Evolutionary conservation across 1,140 invertebrate genomes (phyloP), one percentile per base, ranked within the genome.

Genomic region (Acromyrmex charruanus): DNA sequence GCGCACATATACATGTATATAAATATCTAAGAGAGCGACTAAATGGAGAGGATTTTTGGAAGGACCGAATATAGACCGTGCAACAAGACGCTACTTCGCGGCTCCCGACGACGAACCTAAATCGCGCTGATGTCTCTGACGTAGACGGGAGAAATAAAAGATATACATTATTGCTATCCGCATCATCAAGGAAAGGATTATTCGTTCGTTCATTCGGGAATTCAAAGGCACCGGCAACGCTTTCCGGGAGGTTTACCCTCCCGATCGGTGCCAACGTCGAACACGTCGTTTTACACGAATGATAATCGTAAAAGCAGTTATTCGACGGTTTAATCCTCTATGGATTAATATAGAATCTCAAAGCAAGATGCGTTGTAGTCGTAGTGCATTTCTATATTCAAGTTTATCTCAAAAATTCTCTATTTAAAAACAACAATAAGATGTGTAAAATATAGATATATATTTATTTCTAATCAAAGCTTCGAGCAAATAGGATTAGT

Each of bases 211-310:
- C 51, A 49, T 79, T 79, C 72, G 55, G 86, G 68, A 79, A 90
- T 92, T 93, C 87, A 88, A 94, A 94, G 93, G 93, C 93, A 94
- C 93, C 92, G 91, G 87, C 90, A 92, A 89, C 90, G 86, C 87
- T 91, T 86, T 88, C 85, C 68, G 87, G 86, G 90, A 92, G 89
- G 72, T 87, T 74, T 77, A 65, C 58, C 44, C 59, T 77, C 87
- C 55, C 79, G 86, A 77, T 90, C 69, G 75, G 82, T 89, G 61
- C 61, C 79, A 79, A 84, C 51, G 28, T 69, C 61, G 85, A 87
- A 79, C 88, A 58, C 84, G 71, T 87, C 82, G 58, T 58, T 39
- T 58, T 39, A 74, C 69, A 51, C 80, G 58, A 55, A 59, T 16
- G n/a, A 21, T n/a, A 18, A 14, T 61, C 28, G 39, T n/a, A 28